Conservation (phyloP, 2,888 invertebrate genomes). For the Sabatieria punctata region DNA sequence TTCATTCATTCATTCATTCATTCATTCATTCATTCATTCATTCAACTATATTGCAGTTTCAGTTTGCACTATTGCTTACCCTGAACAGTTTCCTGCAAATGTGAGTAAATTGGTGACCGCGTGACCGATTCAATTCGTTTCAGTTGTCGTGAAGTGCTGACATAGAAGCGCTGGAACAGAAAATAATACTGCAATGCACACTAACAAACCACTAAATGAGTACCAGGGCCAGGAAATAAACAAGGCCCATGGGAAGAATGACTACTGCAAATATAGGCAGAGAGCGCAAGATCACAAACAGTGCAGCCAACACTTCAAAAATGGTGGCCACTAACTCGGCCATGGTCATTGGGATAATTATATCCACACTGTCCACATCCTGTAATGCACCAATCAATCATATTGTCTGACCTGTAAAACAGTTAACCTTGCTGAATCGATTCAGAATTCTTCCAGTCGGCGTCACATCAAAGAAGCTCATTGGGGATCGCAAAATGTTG, state of each 20-base stretch:
- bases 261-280: constrained; percentile 28
- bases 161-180: constrained; percentile 57
- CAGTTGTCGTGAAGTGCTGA: constrained; percentile 72
- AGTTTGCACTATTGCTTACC: constrained; percentile 23
- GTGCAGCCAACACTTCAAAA: constrained; percentile 24
- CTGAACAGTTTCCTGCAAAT: constrained; percentile 80
- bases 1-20: too few relatives aligned
- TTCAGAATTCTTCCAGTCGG: constrained; percentile 36
- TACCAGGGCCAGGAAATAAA: constrained; percentile 35
- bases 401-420: too few relatives aligned
- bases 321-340: constrained; percentile 16
- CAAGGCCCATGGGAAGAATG: constrained; percentile 29
- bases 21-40: too few relatives aligned
- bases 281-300: constrained; percentile 31
- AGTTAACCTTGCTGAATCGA: constrained; percentile 26
- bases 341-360: constrained; percentile 22
- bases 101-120: constrained; percentile 83
- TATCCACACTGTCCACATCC: constrained; percentile 27
- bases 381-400: too few relatives aligned
- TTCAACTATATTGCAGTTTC: too few relatives aligned
- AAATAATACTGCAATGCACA: neutral
- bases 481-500: constrained; percentile 26
- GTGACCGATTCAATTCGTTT: constrained; percentile 80
- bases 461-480: constrained; percentile 34
- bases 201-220: neutral